These are phyloP conservation scores for Diaprepes abbreviatus DNA, from an alignment of 2,888 invertebrate genomes.

Conservation along the genomic window DNA sequence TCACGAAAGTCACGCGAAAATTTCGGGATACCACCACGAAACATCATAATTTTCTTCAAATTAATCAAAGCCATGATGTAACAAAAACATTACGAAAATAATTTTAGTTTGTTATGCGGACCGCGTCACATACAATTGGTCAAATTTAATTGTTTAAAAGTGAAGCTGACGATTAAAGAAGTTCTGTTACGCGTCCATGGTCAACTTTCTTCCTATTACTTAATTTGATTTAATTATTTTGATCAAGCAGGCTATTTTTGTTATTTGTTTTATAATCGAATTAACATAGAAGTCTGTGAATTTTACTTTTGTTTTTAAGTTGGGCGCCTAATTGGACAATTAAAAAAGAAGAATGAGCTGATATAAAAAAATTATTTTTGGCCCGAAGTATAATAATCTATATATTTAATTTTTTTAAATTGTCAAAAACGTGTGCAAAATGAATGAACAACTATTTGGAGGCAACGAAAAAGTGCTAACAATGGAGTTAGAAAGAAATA, in stretches of 20 bases:
- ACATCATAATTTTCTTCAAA: not conserved
- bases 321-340: not conserved
- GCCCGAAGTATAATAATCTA: not conserved
- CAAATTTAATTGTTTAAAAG: constrained; percentile 28
- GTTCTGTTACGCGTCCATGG: constrained; percentile 34
- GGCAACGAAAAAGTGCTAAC: constrained; percentile 19
- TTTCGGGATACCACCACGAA: not conserved
- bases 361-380: not conserved
- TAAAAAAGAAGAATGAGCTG: not conserved
- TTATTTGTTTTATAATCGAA: constrained; percentile 10
- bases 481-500: constrained; percentile 45
- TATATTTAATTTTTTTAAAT: not conserved
- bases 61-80: constrained; percentile 8
- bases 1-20: constrained; percentile 1
- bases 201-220: constrained; percentile 31
- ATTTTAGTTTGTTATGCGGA: constrained; percentile 7
- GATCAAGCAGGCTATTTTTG: constrained; percentile 13
- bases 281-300: not conserved
- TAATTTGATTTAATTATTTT: constrained; percentile 22
- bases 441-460: constrained; percentile 19
- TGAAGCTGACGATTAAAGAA: constrained; percentile 7
- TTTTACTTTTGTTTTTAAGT: not conserved
- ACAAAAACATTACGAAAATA: constrained; percentile 2
- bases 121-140: not conserved
- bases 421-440: not conserved